Evolutionary conservation across 2,888 invertebrate genomes (phyloP), one percentile per base, ranked within the genome.

Genomic region (Disparrhopalites patrizii): DNA sequence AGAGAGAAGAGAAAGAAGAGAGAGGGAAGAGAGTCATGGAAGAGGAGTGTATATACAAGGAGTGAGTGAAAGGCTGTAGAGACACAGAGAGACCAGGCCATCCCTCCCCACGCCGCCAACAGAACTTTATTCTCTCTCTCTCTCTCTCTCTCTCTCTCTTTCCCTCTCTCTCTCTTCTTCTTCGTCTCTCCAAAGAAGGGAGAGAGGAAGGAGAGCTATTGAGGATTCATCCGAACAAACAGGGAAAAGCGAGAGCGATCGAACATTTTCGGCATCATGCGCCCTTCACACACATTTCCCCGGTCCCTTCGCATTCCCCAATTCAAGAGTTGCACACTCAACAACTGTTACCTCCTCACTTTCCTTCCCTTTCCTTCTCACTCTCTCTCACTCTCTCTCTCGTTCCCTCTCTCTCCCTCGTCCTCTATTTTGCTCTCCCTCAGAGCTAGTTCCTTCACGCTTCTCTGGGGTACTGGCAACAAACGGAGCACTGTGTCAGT

Each of bases 211-310:
- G 54, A 43, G 54, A 54, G 43, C 62, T 62, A 54, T 55, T 55
- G 40, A 62, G 40, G 62, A 54, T 55, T 55, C 62, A 55, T 62
- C 62, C 62, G 28, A 62, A 55, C 43, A 43, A 62, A 62, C 54
- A 55, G 55, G n/a, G 28, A 52, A 62, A 36, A 52, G 36, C 47
- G 56, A 31, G 28, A 55, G 55, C 56, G 56, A 64, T 64, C 64
- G 64, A 64, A 64, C 50, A 56, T 47, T 63, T 64, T 64, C 56
- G 43, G 56, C 64, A 64, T 64, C 63, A 47, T 64, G 64, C 64
- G 64, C 64, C 64, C 64, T 56, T 64, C 64, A 38, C 27, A 64
- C 64, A 43, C 43, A 43, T 43, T 60, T n/a, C n/a, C 60, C 54
- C 54, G 33, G 31, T 54, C 54, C 54, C 50, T 31, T 47, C 43